Conservation (phyloP, 2,888 invertebrate genomes). For the Colostygia pectinataria region DNA sequence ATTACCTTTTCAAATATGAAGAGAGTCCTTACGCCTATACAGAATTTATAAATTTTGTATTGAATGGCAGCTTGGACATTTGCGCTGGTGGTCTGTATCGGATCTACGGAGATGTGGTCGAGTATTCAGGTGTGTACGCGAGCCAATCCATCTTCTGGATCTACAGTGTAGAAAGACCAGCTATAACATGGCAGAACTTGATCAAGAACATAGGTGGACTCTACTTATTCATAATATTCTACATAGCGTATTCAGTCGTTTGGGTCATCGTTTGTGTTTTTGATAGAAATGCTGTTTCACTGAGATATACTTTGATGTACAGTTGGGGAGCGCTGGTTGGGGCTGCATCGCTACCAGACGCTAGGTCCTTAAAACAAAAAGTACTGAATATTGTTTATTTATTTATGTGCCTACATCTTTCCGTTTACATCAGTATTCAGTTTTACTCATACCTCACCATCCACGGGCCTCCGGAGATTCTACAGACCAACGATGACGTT, state of each 20-base stretch:
- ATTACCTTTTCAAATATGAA: conserved; percentile 47
- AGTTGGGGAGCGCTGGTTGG: conserved; percentile 63
- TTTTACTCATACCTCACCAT: conserved; percentile 66
- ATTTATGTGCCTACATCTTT: conserved; percentile 55
- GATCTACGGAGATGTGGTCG: conserved; percentile 55
- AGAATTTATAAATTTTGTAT: conserved; percentile 48
- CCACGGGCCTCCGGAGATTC: conserved; percentile 50
- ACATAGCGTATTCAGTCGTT: conserved; percentile 48
- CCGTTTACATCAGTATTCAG: conserved; percentile 58
- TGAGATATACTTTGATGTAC: conserved; percentile 48
- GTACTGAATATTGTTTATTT: conserved; percentile 57
- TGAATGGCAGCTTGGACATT: conserved; percentile 59
- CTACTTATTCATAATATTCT: conserved; percentile 60
- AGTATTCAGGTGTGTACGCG: conserved; percentile 63
- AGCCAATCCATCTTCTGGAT: conserved; percentile 58
- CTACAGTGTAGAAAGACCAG: conserved; percentile 52
- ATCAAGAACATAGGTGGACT: conserved; percentile 49
- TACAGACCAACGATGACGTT: conserved; percentile 53
- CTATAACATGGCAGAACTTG: conserved; percentile 57
- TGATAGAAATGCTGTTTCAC: conserved; percentile 44
- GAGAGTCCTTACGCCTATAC: conserved; percentile 41
- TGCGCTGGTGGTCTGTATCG: conserved; percentile 65
- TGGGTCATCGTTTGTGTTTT: conserved; percentile 51
- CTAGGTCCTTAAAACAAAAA: conserved; percentile 58
- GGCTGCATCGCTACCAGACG: conserved; percentile 47